Conservation (phyloP, 2,888 invertebrate genomes). For the Dryomyza anilis region DNA sequence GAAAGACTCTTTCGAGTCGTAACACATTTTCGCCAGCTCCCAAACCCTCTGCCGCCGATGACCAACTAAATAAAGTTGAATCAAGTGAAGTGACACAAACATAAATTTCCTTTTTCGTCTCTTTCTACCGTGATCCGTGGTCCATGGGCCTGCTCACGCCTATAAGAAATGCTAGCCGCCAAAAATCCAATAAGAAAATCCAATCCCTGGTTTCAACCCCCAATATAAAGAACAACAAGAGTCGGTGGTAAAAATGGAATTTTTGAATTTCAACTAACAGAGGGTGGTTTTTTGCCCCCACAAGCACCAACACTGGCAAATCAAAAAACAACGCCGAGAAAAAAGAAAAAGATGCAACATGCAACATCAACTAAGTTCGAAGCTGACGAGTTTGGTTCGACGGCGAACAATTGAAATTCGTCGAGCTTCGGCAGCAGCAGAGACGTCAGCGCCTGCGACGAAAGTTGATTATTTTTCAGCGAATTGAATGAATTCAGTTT, state of each 20-base stretch:
- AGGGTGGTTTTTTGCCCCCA: background rate
- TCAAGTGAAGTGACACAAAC: background rate
- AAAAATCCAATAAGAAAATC: background rate
- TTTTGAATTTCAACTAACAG: no score
- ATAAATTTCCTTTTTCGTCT: background rate
- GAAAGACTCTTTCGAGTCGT: background rate
- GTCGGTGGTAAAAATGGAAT: no score
- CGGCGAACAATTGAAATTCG: slow-evolving; percentile 26
- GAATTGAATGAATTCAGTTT: slow-evolving; percentile 56
- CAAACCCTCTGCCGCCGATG: background rate
- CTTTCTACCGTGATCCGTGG: no score
- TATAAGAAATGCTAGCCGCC: slow-evolving; percentile 5
- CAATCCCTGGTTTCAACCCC: background rate
- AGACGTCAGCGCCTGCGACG: slow-evolving; percentile 32
- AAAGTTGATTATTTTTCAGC: slow-evolving; percentile 40
- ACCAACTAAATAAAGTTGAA: background rate
- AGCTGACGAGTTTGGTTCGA: slow-evolving; percentile 22
- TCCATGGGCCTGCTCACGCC: background rate
- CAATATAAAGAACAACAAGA: no score
- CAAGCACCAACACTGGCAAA: background rate
- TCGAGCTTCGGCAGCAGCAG: slow-evolving; percentile 20
- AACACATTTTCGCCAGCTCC: background rate
- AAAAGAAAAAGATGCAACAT: no score
- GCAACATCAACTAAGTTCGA: no score
- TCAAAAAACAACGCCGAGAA: background rate